These are phyloP conservation scores for Verasper variegatus DNA, from an alignment of 2,113 vertebrate species.

Conservation along the genomic window DNA sequence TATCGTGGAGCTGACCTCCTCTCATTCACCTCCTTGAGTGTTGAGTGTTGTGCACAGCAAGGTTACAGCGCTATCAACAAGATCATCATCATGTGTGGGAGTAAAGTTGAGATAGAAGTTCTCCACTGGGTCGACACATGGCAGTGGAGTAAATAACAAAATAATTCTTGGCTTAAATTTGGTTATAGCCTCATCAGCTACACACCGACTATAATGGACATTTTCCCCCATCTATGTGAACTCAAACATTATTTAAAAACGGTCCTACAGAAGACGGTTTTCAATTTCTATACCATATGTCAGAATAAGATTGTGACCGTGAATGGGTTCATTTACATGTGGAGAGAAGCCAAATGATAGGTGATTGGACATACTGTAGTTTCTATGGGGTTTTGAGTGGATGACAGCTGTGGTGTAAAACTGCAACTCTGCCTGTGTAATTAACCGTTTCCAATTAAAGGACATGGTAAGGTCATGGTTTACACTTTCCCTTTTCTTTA, in stretches of 20 bases:
- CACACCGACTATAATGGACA: neutral
- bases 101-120: neutral
- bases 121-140: neutral
- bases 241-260: neutral
- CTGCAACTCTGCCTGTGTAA: neutral
- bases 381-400: neutral
- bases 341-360: neutral
- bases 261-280: neutral
- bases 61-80: neutral
- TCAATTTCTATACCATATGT: neutral
- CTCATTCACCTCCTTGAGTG: neutral
- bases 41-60: neutral
- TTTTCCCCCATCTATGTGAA: neutral
- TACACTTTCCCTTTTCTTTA: too few relatives aligned
- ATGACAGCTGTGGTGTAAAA: neutral
- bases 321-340: neutral
- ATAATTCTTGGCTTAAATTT: neutral
- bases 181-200: neutral
- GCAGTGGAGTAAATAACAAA: neutral
- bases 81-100: neutral
- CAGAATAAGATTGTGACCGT: neutral
- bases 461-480: neutral
- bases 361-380: neutral
- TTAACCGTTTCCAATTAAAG: neutral
- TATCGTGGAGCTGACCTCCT: too few relatives aligned